Conservation (phyloP, 2,113 vertebrate species). For the Xyliphius kryptos region DNA sequence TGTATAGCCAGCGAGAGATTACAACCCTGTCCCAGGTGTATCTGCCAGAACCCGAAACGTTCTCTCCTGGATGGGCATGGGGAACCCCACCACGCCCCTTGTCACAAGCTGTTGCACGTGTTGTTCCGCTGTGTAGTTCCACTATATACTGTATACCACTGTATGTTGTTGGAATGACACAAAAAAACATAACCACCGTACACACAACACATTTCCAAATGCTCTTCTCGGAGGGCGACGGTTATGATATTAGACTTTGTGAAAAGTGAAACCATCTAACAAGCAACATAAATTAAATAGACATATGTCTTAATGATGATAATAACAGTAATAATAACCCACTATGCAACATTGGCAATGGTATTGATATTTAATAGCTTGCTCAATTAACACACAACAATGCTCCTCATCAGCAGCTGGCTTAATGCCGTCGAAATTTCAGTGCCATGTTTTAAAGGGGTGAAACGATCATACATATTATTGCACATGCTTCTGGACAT, state of each 20-base stretch:
- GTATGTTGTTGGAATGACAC: no score
- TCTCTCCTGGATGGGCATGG: no score
- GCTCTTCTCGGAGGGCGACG: background rate
- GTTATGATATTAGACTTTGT: conserved; percentile 34
- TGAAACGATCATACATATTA: conserved; percentile 14
- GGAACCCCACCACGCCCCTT: no score
- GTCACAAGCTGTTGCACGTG: no score
- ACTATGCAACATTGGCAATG: conserved; percentile 23
- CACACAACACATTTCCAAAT: no score
- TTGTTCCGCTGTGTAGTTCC: no score
- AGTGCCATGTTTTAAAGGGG: conserved; percentile 1
- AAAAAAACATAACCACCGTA: no score
- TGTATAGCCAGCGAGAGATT: no score
- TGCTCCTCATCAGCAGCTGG: background rate
- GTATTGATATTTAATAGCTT: conserved; percentile 18
- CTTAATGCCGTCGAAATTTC: background rate
- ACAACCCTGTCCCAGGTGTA: no score
- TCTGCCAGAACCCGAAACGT: no score
- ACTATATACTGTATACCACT: no score
- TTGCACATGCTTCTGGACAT: conserved; percentile 6
- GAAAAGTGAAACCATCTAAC: conserved; percentile 15
- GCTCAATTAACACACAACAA: conserved; percentile 19
- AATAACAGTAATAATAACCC: background rate
- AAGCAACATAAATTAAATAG: conserved; percentile 17
- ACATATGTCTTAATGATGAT: conserved; percentile 18